A percentile compares a stretch with the other conserved stretches of the same genome.
These are phyloP conservation scores for Leptinotarsa haldemani DNA, from an alignment of 2,888 invertebrate species.

Conservation along the genomic window DNA sequence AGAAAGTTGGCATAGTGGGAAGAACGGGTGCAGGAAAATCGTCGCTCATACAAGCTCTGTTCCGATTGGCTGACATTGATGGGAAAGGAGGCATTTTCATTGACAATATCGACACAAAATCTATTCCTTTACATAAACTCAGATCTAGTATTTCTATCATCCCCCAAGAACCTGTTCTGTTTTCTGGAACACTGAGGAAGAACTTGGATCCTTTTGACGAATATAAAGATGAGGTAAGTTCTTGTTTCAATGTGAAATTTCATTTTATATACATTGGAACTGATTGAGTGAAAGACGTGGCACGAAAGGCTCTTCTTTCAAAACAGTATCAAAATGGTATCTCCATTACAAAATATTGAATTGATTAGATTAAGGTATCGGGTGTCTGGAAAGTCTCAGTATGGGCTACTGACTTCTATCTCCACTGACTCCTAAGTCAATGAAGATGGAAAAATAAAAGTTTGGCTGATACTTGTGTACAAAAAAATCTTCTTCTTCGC, in stretches of 20 bases:
- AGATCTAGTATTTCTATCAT: constrained; percentile 84
- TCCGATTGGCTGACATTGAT: constrained; percentile 81
- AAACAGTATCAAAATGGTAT: too few species aligned
- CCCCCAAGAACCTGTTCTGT: constrained; percentile 86
- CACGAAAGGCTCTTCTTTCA: too few species aligned
- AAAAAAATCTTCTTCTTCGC: too few species aligned
- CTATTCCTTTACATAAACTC: constrained; percentile 78
- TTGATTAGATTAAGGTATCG: too few species aligned
- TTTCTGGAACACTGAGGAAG: constrained; percentile 86
- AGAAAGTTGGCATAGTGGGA: constrained; percentile 83
- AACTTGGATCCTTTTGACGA: constrained; percentile 92
- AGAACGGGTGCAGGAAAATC: constrained; percentile 87
- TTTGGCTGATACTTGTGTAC: too few species aligned
- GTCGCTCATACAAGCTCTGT: constrained; percentile 80
- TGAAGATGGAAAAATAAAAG: too few species aligned
- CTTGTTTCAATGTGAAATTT: not conserved
- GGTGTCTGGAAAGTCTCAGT: too few species aligned
- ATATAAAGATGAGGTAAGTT: constrained; percentile 75
- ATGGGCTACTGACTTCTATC: too few species aligned
- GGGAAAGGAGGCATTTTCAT: constrained; percentile 77
- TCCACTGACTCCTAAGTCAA: too few species aligned
- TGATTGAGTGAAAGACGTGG: too few species aligned
- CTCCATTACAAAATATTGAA: too few species aligned
- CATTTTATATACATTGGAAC: not conserved
- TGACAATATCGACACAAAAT: constrained; percentile 78